Base-by-base conservation (phyloP, 1,140 invertebrate genomes). In the Linepithema humile region DNA sequence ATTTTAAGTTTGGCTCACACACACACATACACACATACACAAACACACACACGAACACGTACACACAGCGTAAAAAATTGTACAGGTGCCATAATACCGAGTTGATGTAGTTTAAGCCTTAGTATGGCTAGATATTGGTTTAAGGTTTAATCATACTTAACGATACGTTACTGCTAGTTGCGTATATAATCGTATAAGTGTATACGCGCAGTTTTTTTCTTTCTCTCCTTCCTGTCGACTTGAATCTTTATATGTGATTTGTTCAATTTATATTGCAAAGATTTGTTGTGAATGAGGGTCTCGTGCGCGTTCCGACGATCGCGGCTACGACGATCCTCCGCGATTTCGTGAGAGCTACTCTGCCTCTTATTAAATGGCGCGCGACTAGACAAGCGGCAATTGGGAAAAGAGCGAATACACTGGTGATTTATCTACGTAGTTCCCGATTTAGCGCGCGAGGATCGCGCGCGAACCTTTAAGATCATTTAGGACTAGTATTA, bases 401-500 rank as follows among this genome's bases (percentile, higher is more conserved):
- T n/a, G n/a, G n/a, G n/a, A n/a, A n/a, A n/a, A n/a, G n/a, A n/a
- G n/a, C n/a, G n/a, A n/a, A n/a, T n/a, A n/a, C n/a, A n/a, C n/a
- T n/a, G n/a, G n/a, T n/a, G n/a, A n/a, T n/a, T n/a, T n/a, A n/a
- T n/a, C n/a, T n/a, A n/a, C n/a, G n/a, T n/a, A n/a, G n/a, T n/a
- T n/a, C n/a, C n/a, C n/a, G n/a, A 20, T 64, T 23, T 9, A 32
- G 17, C 60, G 35, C 3, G 55, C 7, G 26, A 45, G 65, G 59
- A 38, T 45, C n/a, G n/a, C 43, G 26, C 53, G 50, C 38, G 53
- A 73, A 53, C 64, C 62, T 53, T 62, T 15, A 9, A 29, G 74
- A 85, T 89, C 89, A 88, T 84, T 89, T 90, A 91, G 84, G 64
- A 83, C 88, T 90, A 91, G 72, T 85, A 38, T 80, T 88, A 91